These are phyloP conservation scores for Ochropleura plecta DNA, from an alignment of 2,888 invertebrate genomes.

Conservation along the genomic window DNA sequence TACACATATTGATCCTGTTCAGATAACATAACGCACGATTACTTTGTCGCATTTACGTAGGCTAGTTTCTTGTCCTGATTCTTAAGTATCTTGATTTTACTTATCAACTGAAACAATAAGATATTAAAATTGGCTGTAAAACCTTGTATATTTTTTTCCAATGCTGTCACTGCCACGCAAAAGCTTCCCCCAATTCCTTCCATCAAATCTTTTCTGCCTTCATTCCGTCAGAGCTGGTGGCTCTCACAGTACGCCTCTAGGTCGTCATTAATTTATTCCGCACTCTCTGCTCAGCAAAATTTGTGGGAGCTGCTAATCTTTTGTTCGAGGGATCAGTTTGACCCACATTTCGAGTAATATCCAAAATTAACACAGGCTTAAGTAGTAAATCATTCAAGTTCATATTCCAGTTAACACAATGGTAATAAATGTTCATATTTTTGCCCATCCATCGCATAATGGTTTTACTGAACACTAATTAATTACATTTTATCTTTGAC, in stretches of 20 bases:
- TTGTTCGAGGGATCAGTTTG: slow-evolving; percentile 8
- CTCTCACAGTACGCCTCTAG: no score
- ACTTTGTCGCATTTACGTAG: no score
- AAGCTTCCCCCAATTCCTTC: no score
- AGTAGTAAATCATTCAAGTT: slow-evolving; percentile 34
- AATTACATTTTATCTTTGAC: slow-evolving; percentile 54
- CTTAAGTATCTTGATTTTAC: background rate
- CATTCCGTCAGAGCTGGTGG: no score
- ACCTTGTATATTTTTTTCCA: no score
- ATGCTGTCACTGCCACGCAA: no score
- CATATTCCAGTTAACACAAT: slow-evolving; percentile 6
- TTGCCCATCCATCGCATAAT: slow-evolving; percentile 34
- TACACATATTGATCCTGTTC: slow-evolving; percentile 14
- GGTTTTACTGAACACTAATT: slow-evolving; percentile 44
- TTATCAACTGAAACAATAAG: no score
- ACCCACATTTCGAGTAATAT: slow-evolving; percentile 26
- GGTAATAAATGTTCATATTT: slow-evolving; percentile 47
- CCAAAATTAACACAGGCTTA: slow-evolving; percentile 29
- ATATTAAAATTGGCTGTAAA: no score
- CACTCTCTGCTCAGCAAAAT: background rate
- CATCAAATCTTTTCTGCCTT: no score
- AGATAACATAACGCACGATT: slow-evolving; percentile 2
- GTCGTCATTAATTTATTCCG: no score
- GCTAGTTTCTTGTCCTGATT: background rate
- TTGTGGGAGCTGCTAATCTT: background rate